A percentile compares a stretch with the other conserved stretches of the same genome.
phyloP scores from a whole-genome alignment of 2,888 invertebrate genomes.

The Notodonta ziczac region DNA sequence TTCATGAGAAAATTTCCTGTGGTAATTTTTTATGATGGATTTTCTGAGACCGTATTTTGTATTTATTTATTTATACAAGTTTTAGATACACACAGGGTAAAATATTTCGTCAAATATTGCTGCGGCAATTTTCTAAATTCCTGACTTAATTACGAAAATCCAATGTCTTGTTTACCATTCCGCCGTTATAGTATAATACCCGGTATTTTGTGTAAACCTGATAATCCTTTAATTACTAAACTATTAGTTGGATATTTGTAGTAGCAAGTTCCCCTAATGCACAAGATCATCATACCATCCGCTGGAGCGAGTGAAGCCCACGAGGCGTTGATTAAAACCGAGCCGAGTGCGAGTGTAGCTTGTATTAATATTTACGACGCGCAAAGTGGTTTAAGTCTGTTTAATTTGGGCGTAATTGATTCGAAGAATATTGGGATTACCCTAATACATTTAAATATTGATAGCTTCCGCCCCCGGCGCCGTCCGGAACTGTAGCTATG shows the following conservation, averaged over 20 bases:
- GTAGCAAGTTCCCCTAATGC: background rate
- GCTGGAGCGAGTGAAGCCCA: background rate
- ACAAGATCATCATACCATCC: background rate
- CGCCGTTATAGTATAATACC: background rate
- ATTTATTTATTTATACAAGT: too few species aligned
- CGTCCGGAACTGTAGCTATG: background rate
- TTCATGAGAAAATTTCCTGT: too few species aligned
- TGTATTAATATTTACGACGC: conserved; percentile 1
- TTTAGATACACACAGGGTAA: too few species aligned
- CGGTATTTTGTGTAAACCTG: background rate
- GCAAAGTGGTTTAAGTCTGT: background rate
- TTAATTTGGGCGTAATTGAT: background rate
- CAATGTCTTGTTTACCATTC: too few species aligned
- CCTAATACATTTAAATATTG: background rate
- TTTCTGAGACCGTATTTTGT: too few species aligned
- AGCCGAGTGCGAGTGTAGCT: background rate
- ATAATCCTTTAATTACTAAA: background rate
- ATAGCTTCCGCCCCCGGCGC: background rate
- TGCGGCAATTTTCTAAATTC: too few species aligned
- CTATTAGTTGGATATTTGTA: background rate
- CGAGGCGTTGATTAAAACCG: conserved; percentile 4
- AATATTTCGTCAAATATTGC: too few species aligned
- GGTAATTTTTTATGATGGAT: too few species aligned
- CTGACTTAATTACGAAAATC: too few species aligned
- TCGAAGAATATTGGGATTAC: background rate